Evolutionary conservation across 2,113 vertebrate genomes (phyloP), one percentile per base, ranked within the genome.

Genomic region (Tinamus guttatus): DNA sequence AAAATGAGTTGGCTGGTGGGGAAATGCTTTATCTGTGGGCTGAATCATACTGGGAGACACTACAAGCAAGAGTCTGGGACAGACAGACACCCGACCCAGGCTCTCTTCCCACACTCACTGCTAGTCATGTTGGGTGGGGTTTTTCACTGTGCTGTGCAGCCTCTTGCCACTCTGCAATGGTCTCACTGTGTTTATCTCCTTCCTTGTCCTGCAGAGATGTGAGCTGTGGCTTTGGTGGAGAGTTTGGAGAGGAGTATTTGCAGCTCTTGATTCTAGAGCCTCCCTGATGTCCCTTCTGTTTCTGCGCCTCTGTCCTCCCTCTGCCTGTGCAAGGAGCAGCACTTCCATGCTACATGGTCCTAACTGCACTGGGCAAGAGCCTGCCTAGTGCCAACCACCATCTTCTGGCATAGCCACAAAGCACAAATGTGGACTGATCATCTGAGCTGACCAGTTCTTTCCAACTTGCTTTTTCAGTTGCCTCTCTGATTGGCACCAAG

Each of bases 131-230:
- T 34, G 68, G 47, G 25, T 1, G 16, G 11, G 25, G 5, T 27
- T 64, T 17, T 18, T 8, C 52, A 17, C 38, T 5, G 30, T 25
- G 9, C 38, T 5, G 1, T 4, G 20, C 51, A 65, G 25, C 45
- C 25, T 43, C 25, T 43, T 30, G 28, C 38, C 7, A 13, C 7
- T 2, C 75, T 28, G 0, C 40, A 16, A 19, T 18, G 7, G 1
- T 45, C 76, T 81, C 59, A 40, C 63, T 32, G 4, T 4, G 20
- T 6, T 27, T 45, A 19, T 11, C 45, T n/a, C 52, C 7, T 30
- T 5, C 12, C 0, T 74, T 22, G 2, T 40, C n/a, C 51, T 21
- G 49, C 91, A 97, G 97, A 95, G 63, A 97, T 97, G 96, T 97
- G 92, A 97, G 81, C 11, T 0, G 64, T 36, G 67, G 4, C 6